Evolutionary conservation across 2,113 vertebrate species (phyloP).

Genomic region (Mystacornis crossleyi): DNA sequence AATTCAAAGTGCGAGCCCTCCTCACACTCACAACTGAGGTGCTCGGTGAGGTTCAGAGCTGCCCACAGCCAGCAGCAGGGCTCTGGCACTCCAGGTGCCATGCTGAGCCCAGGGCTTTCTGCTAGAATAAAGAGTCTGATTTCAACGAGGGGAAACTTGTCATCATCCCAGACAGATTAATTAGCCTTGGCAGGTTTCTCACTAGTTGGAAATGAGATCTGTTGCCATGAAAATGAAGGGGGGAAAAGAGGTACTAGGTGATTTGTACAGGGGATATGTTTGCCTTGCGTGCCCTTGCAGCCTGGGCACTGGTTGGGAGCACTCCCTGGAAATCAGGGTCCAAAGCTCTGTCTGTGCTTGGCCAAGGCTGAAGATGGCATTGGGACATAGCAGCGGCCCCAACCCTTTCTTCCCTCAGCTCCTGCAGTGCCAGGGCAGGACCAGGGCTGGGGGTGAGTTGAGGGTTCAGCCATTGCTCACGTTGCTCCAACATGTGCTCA

Average conservation of each 20-base stretch:
- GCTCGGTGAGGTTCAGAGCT: neutral
- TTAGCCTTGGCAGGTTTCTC: slow-evolving; percentile 3
- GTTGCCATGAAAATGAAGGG: neutral
- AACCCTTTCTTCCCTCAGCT: neutral
- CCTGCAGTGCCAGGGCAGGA: neutral
- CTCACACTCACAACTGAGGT: neutral
- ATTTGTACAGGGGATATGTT: neutral
- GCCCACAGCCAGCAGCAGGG: neutral
- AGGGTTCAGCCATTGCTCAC: neutral
- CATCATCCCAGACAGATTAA: slow-evolving; percentile 6
- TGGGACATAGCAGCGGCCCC: neutral
- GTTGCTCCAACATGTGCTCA: accelerated
- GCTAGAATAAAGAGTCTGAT: neutral
- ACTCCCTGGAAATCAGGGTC: no score
- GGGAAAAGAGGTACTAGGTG: neutral
- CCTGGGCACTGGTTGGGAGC: neutral
- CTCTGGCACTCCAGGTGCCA: neutral
- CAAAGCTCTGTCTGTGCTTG: neutral
- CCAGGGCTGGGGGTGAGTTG: accelerated
- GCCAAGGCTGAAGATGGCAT: neutral
- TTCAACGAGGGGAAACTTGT: neutral
- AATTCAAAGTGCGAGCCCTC: neutral
- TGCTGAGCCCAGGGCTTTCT: neutral
- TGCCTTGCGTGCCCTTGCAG: neutral
- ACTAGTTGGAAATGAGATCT: neutral